Conservation (phyloP, 2,797 vertebrate species). For the Caiman crocodilus region DNA sequence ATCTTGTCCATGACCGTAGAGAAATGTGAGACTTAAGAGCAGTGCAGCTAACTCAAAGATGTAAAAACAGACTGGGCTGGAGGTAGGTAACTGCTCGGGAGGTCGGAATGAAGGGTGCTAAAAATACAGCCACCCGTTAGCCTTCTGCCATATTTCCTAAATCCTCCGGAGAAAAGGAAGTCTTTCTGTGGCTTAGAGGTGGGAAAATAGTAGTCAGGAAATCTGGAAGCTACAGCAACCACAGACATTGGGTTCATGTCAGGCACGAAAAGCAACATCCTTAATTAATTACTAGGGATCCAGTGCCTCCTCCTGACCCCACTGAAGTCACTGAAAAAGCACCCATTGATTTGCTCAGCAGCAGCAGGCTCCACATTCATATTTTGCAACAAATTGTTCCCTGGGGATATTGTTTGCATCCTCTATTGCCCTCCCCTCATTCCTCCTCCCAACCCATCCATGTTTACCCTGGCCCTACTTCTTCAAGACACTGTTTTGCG, state of each 20-base stretch:
- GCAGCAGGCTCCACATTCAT: not conserved
- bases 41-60: conserved; percentile 40
- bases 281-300: rapidly evolving
- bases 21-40: conserved; percentile 39
- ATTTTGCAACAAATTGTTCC: not conserved
- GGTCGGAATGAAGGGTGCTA: not conserved
- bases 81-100: conserved; percentile 54
- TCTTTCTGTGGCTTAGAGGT: not conserved
- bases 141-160: not conserved
- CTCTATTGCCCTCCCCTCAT: not conserved
- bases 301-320: not conserved
- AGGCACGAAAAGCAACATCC: not conserved
- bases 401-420: not conserved
- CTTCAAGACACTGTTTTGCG: not conserved
- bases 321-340: not conserved
- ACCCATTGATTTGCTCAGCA: not conserved
- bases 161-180: not conserved
- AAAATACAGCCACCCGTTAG: not conserved
- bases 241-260: not conserved
- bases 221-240: rapidly evolving
- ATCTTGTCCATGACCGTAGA: conserved; percentile 13
- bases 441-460: not conserved
- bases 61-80: not conserved
- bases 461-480: not conserved
- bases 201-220: not conserved